Evolutionary conservation across 2,113 vertebrate species (phyloP), one percentile per base, ranked within the genome.

Genomic region (Bagarius yarrelli): DNA sequence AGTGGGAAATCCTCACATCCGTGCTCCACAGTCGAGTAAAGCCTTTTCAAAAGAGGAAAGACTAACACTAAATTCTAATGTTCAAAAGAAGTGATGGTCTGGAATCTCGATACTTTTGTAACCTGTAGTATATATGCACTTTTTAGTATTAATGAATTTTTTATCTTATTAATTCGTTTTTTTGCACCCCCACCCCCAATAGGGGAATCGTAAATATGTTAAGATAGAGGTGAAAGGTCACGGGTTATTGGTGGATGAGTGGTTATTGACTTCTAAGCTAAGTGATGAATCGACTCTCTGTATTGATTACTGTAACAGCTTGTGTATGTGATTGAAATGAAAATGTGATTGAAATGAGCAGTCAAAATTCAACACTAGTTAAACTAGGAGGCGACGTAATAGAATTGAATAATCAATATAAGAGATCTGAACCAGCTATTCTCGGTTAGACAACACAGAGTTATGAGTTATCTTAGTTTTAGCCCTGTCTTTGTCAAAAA

Each of bases 201-300:
- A 9, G 4, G 44, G 9, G 56, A 59, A 59, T 11, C 11, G 56
- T 59, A 9, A 47, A 47, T 59, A 2, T 59, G 23, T 23, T n/a
- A 11, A 59, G n/a, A 67, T 19, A 23, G 23, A 82, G 76, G 76
- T 60, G 21, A 40, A 25, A 32, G 59, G 66, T 66, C n/a, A 56
- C 57, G 44, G 73, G 81, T 73, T 72, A 56, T 44, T 76, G 55
- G 44, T 72, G 36, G 52, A 77, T 80, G 36, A 70, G 8, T n/a
- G 57, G 23, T 55, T 60, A 55, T n/a, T 81, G 64, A 64, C 60
- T 25, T 82, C 40, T 56, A 27, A 53, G 61, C 53, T 72, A 70
- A 86, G 57, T 56, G 80, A 83, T 83, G 76, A 80, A 81, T 76
- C 50, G 63, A 81, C 27, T 74, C 56, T 53, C 71, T 78, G 18